phyloP scores from a whole-genome alignment of 2,888 invertebrate species.

The Quadroppia sp. region DNA sequence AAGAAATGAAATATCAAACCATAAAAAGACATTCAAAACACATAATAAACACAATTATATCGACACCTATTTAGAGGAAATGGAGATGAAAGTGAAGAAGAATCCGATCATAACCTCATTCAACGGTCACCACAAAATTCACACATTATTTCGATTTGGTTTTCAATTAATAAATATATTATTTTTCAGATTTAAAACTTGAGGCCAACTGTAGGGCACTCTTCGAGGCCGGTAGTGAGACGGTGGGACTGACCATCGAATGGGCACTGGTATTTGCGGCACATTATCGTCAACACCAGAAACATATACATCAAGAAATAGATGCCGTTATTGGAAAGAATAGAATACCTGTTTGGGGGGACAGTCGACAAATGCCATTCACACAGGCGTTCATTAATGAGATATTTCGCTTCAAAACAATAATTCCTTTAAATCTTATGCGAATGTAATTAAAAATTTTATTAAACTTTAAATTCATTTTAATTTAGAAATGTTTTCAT shows the following conservation, averaged over 20 bases:
- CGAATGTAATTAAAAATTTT: slow-evolving; percentile 43
- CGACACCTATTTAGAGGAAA: slow-evolving; percentile 11
- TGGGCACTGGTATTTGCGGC: slow-evolving; percentile 60
- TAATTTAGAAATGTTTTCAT: too few relatives aligned
- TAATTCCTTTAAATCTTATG: slow-evolving; percentile 46
- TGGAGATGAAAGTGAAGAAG: background rate
- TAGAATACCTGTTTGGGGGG: slow-evolving; percentile 59
- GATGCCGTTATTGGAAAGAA: slow-evolving; percentile 61
- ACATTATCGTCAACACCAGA: slow-evolving; percentile 60
- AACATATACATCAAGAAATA: slow-evolving; percentile 60
- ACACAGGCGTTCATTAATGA: slow-evolving; percentile 73
- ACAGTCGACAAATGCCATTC: slow-evolving; percentile 69
- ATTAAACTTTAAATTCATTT: background rate
- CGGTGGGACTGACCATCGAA: slow-evolving; percentile 45
- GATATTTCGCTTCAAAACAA: slow-evolving; percentile 66
- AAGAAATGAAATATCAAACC: slow-evolving; percentile 41
- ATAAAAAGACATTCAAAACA: slow-evolving; percentile 46
- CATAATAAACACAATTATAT: background rate
- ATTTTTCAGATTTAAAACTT: slow-evolving; percentile 43
- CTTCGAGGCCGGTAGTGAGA: slow-evolving; percentile 47
- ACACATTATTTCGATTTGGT: background rate
- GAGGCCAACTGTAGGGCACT: slow-evolving; percentile 46
- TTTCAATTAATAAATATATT: background rate
- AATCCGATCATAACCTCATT: background rate
- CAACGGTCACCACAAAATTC: background rate